phyloP scores from a whole-genome alignment of 2,888 invertebrate genomes.

The Hyalella azteca region DNA sequence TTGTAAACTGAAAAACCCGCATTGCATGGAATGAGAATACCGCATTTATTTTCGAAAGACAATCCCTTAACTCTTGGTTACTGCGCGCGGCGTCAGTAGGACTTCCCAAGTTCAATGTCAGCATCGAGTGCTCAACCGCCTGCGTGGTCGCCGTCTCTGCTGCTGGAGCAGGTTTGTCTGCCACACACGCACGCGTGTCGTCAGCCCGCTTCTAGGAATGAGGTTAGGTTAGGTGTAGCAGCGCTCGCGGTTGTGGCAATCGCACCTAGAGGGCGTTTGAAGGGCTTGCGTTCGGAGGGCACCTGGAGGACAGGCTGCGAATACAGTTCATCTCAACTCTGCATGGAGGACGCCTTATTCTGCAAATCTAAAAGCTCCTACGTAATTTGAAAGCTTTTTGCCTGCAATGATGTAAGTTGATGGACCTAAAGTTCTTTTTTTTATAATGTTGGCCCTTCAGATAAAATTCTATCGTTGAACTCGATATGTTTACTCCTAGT shows the following conservation, averaged over 20 bases:
- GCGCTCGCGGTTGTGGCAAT: slow-evolving; percentile 16
- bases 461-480: too few species aligned
- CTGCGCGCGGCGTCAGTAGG: not conserved
- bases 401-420: too few species aligned
- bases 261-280: slow-evolving; percentile 19
- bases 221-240: slow-evolving; percentile 13
- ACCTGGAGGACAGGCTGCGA: slow-evolving; percentile 14
- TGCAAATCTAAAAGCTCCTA: too few species aligned
- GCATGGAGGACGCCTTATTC: too few species aligned
- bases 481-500: too few species aligned
- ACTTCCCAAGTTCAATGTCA: slow-evolving; percentile 28
- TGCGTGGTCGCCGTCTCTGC: not conserved
- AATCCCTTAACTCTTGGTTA: too few species aligned
- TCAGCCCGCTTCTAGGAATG: slow-evolving; percentile 30
- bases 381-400: too few species aligned
- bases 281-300: slow-evolving; percentile 34
- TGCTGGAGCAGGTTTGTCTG: slow-evolving; percentile 2
- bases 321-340: not conserved
- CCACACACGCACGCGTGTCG: slow-evolving; percentile 21
- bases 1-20: too few species aligned
- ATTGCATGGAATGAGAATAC: too few species aligned
- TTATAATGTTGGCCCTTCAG: too few species aligned
- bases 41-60: too few species aligned
- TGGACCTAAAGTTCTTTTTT: too few species aligned
- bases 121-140: not conserved